Conservation (phyloP, 2,888 invertebrate genomes). For the Folsomia manolachei region DNA sequence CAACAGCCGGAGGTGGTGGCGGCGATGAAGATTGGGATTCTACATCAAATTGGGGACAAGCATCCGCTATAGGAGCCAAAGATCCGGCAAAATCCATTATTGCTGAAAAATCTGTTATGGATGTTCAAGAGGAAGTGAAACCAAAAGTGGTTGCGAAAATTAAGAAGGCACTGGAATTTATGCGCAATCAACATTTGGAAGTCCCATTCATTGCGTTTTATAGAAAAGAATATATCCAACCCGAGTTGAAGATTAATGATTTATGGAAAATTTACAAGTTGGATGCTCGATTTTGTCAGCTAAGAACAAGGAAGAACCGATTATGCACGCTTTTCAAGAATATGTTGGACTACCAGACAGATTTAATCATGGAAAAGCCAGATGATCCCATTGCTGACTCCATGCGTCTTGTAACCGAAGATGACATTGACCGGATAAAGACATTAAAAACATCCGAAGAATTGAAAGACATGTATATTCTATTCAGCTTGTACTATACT, state of each 20-base stretch:
- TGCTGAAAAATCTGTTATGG: conserved; percentile 24
- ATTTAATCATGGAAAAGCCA: conserved; percentile 73
- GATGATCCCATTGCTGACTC: conserved; percentile 81
- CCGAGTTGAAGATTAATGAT: conserved; percentile 89
- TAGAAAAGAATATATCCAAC: conserved; percentile 94
- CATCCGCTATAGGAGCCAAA: neutral
- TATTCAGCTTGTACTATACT: conserved; percentile 89
- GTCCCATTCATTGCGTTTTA: conserved; percentile 99
- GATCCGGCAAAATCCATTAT: neutral
- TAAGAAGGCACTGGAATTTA: conserved; percentile 88
- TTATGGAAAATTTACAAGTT: conserved; percentile 96
- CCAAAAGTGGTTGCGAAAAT: conserved; percentile 76
- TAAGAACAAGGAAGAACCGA: conserved; percentile 79
- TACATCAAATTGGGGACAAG: conserved; percentile 16
- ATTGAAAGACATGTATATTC: conserved; percentile 85
- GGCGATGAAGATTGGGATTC: conserved; percentile 40
- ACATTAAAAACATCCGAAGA: conserved; percentile 83
- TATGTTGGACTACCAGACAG: conserved; percentile 87
- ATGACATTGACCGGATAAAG: conserved; percentile 72
- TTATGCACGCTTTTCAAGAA: conserved; percentile 78
- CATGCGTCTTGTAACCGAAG: conserved; percentile 76
- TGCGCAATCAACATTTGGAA: conserved; percentile 91
- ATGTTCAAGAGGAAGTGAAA: conserved; percentile 40
- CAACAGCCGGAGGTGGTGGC: conserved; percentile 24
- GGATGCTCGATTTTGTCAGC: conserved; percentile 92